Conservation (phyloP, 2,888 invertebrate genomes). For the Pogonocherus hispidulus region DNA sequence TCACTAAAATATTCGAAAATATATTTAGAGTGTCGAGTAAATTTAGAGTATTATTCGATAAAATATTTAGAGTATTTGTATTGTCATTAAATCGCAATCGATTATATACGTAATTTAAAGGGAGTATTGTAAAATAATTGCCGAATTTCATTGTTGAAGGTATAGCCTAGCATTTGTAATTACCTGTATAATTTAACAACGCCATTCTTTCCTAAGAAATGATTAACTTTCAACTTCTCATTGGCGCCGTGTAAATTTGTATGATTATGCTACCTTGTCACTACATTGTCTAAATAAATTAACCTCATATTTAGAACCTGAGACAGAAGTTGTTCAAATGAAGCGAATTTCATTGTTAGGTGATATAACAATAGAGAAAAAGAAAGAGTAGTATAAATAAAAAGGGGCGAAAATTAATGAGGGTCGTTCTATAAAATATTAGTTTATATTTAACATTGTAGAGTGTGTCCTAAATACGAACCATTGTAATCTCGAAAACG, state of each 20-base stretch:
- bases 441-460: neutral
- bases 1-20: too few species aligned
- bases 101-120: too few species aligned
- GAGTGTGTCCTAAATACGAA: neutral
- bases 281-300: slow-evolving; percentile 1
- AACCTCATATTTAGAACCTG: neutral
- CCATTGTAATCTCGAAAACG: too few species aligned
- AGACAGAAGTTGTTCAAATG: neutral
- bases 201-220: neutral
- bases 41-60: too few species aligned
- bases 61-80: too few species aligned
- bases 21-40: too few species aligned
- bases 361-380: neutral
- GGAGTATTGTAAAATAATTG: too few species aligned
- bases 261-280: neutral
- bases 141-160: too few species aligned
- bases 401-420: neutral
- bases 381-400: neutral
- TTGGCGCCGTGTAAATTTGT: neutral
- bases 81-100: too few species aligned
- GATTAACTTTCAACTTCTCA: neutral
- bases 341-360: neutral
- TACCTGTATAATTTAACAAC: neutral
- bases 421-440: neutral
- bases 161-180: neutral